phyloP scores from a whole-genome alignment of 1,140 invertebrate species.

The Idris sp. region DNA sequence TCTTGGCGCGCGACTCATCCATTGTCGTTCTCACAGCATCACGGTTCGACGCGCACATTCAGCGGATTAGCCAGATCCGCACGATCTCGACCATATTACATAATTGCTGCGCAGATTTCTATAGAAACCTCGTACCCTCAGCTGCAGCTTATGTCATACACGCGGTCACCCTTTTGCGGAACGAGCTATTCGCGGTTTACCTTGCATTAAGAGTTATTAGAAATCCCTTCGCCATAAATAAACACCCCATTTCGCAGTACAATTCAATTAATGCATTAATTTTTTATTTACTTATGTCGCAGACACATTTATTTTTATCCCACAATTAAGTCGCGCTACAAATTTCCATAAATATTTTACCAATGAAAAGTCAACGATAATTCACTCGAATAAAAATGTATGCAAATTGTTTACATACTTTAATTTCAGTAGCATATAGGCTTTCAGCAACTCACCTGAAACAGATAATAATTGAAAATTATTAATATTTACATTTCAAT shows the following conservation, averaged over 20 bases:
- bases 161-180: slow-evolving; percentile 43
- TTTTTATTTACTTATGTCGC: slow-evolving; percentile 9
- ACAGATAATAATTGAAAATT: slow-evolving; percentile 20
- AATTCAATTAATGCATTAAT: slow-evolving; percentile 22
- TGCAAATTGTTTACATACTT: too few species aligned
- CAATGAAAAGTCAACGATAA: too few species aligned
- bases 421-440: too few species aligned
- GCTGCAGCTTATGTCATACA: slow-evolving; percentile 52
- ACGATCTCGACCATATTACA: slow-evolving; percentile 69
- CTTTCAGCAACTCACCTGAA: slow-evolving; percentile 27
- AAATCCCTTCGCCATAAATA: slow-evolving; percentile 37
- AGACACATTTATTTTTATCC: neutral
- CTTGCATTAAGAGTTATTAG: slow-evolving; percentile 54
- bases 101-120: slow-evolving; percentile 73
- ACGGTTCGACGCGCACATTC: slow-evolving; percentile 73
- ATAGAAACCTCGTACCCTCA: slow-evolving; percentile 62
- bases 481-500: slow-evolving; percentile 2
- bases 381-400: too few species aligned
- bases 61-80: slow-evolving; percentile 71
- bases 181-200: slow-evolving; percentile 56
- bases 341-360: too few species aligned
- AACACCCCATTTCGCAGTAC: slow-evolving; percentile 13
- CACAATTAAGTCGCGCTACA: neutral
- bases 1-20: slow-evolving; percentile 67
- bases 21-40: slow-evolving; percentile 68